Base-by-base conservation (phyloP, 2,888 invertebrate species). In the Drosophila anomalipes region DNA sequence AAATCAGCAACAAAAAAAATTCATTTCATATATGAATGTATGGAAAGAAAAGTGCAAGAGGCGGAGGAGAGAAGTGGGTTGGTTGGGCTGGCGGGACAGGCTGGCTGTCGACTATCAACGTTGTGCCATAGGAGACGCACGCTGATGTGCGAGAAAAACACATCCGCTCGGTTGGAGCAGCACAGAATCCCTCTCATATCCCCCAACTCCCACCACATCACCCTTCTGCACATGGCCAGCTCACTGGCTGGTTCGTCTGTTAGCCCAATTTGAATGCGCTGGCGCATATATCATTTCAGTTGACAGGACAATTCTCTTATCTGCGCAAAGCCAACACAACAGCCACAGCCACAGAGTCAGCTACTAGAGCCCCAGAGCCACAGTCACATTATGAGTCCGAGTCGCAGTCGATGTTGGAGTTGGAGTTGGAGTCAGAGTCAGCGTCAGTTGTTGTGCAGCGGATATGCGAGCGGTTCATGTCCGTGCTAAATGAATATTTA, bases 271-370 rank as follows among this genome's bases (percentile, higher is more conserved):
- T 93, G 93, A 93, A 93, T 93, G 90, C 93, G 92, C 93, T 92
- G 91, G 92, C 93, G 92, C 95, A 95, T 95, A 95, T 95, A 95
- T 95, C 95, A 95, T 95, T 95, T 94, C 94, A 94, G 94, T 94
- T 95, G 95, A 95, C 95, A 95, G 95, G 95, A 95, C 95, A 95
- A 95, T 95, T 95, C 95, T 95, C 95, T 95, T 95, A 95, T 95
- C 95, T 95, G 93, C 90, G 86, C 91, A 91, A 93, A 93, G 91
- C 93, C 93, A 93, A 93, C 93, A 93, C 91, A 90, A 91, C 90
- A 91, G 92, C 91, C 81, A 70, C 91, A 84, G 81, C 77, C 70
- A 49, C 62, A 80, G 65, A 62, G 44, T 47, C 82, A 37, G 57
- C 32, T 57, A 44, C 32, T 60, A 22, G 35, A 54, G 57, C 47